These are phyloP conservation scores for Tachysurus fulvidraco DNA, from an alignment of 2,113 vertebrate species.

Conservation along the genomic window DNA sequence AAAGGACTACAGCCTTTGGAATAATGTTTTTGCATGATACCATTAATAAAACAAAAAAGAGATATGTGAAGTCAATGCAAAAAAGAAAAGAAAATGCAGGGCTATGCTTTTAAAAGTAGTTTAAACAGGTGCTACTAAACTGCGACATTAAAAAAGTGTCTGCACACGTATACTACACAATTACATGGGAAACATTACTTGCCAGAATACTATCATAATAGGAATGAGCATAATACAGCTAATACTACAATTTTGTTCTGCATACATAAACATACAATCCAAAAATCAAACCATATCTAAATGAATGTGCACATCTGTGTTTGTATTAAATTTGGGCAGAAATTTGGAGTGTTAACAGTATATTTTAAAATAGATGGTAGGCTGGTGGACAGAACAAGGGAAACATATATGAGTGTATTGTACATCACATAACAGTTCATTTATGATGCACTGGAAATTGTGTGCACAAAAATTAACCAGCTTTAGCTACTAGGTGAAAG, in stretches of 20 bases:
- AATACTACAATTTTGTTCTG: not conserved
- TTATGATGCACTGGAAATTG: not conserved
- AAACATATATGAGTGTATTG: not conserved
- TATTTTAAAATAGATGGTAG: not conserved
- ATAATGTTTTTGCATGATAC: constrained; percentile 14
- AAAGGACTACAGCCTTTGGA: constrained; percentile 3
- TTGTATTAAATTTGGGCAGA: not conserved
- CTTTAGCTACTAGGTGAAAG: not conserved
- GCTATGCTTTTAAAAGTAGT: not conserved
- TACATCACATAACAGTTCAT: not conserved
- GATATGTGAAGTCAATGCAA: not conserved
- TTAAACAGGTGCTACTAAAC: not conserved
- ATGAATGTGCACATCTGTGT: not conserved
- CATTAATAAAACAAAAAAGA: not conserved
- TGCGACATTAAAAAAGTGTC: not conserved
- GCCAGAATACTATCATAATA: not conserved
- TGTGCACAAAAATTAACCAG: not conserved
- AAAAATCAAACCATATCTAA: constrained; percentile 7
- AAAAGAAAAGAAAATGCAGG: not conserved
- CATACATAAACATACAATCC: constrained; percentile 11
- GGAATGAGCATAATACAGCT: not conserved
- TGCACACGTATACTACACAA: not conserved
- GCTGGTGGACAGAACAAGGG: not conserved
- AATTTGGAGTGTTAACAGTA: not conserved
- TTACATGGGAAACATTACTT: not conserved